Evolutionary conservation across 2,113 vertebrate species (phyloP).

Genomic region (Chionis minor): DNA sequence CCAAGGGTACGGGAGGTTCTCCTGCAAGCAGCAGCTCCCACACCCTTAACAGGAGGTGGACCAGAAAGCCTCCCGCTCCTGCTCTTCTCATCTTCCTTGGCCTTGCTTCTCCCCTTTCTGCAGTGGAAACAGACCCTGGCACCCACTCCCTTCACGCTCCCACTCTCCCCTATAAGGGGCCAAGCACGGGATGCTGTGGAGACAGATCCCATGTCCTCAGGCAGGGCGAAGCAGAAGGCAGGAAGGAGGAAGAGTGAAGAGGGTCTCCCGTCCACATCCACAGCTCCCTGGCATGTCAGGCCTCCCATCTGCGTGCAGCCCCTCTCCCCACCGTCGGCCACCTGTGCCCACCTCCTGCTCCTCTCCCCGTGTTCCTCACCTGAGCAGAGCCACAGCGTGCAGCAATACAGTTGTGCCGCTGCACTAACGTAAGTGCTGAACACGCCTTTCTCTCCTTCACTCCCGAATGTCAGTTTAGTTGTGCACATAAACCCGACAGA

Average conservation of each 20-base stretch:
- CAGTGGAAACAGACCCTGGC: neutral
- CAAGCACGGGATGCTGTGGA: neutral
- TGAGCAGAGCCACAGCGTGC: neutral
- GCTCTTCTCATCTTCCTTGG: neutral
- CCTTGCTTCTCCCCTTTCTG: neutral
- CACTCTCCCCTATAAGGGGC: neutral
- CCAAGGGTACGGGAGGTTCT: neutral
- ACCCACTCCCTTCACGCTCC: neutral
- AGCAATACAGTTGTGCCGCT: neutral
- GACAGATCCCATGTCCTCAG: neutral
- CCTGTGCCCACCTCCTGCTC: neutral
- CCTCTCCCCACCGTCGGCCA: accelerated
- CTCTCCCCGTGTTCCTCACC: neutral
- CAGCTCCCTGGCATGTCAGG: neutral
- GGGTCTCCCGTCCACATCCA: neutral
- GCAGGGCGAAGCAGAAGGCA: neutral
- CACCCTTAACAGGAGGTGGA: neutral
- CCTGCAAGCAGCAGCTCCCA: neutral
- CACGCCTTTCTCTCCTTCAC: neutral
- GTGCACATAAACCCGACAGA: neutral
- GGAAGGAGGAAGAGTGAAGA: neutral
- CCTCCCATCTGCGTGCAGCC: neutral
- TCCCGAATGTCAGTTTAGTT: neutral
- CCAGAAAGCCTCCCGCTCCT: neutral
- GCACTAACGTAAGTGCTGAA: neutral